Percentiles rank a stretch among this genome's conserved stretches.
Evolutionary conservation across 2,888 invertebrate species (phyloP).

Genomic region (Thera britannica): DNA sequence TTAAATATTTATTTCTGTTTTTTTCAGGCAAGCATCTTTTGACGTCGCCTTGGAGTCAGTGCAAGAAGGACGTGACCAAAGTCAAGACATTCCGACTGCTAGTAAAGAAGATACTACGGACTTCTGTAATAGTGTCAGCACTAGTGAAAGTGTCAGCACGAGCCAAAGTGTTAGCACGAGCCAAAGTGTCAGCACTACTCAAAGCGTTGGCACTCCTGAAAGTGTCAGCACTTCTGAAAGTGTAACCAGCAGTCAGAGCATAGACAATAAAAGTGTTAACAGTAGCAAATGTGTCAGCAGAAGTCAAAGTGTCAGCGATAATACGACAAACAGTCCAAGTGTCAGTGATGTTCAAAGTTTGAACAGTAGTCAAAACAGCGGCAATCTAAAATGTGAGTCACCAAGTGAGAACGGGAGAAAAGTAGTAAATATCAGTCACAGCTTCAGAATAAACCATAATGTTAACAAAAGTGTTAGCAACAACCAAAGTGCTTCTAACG

Average conservation of each 20-base stretch:
- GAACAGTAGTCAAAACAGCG: conserved; percentile 18
- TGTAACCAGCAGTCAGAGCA: conserved; percentile 6
- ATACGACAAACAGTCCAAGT: conserved; percentile 12
- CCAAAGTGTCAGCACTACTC: conserved; percentile 5
- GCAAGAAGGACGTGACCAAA: conserved; percentile 64
- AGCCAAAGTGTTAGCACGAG: conserved; percentile 8
- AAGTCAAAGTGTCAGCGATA: conserved; percentile 31
- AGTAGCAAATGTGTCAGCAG: conserved; percentile 30
- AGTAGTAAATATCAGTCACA: conserved; percentile 19
- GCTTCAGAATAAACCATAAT: conserved; percentile 21
- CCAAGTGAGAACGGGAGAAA: conserved; percentile 17
- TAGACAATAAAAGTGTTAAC: conserved; percentile 18
- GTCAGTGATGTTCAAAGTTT: conserved; percentile 15
- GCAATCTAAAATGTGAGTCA: conserved; percentile 9
- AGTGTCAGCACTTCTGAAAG: conserved; percentile 12
- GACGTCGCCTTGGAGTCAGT: conserved; percentile 75
- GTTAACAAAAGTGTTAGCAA: conserved; percentile 6
- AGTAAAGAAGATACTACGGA: neutral
- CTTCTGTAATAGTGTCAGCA: conserved; percentile 11
- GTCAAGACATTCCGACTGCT: conserved; percentile 46
- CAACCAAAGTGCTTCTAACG: conserved; percentile 6
- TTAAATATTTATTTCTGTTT: conserved; percentile 6
- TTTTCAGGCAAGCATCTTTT: conserved; percentile 71
- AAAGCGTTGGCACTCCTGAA: conserved; percentile 18
- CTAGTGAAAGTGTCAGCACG: conserved; percentile 7